phyloP scores from a whole-genome alignment of 37 sponge, comb jelly and placozoan genomes.

The Halichondria panicea region DNA sequence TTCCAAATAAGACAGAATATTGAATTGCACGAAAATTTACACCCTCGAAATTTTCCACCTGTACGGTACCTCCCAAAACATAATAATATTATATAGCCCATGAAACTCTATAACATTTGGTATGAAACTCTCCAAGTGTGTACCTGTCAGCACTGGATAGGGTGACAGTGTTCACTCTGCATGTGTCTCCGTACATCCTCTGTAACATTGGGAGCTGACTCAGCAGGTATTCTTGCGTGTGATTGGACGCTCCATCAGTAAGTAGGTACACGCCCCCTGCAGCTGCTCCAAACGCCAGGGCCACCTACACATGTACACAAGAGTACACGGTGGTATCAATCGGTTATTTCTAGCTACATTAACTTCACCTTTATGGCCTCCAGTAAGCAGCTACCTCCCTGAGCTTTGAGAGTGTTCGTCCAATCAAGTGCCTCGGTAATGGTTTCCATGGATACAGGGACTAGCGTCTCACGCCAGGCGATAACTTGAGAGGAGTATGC shows the following conservation, averaged over 20 bases:
- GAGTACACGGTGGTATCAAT: not conserved
- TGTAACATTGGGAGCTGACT: constrained; percentile 20
- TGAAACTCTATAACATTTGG: too few species aligned
- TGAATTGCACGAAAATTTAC: too few species aligned
- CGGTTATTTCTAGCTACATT: not conserved
- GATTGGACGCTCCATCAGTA: constrained; percentile 36
- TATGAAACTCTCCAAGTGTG: too few species aligned
- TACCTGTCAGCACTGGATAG: constrained; percentile 20
- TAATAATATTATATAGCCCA: too few species aligned
- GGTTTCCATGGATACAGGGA: not conserved
- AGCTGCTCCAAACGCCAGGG: constrained; percentile 16
- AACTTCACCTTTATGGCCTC: constrained; percentile 37
- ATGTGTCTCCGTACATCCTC: constrained; percentile 12
- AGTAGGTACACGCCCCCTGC: constrained; percentile 35
- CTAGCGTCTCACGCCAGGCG: constrained; percentile 12
- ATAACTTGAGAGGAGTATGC: constrained; percentile 16
- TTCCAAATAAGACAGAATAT: too few species aligned
- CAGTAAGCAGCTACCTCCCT: constrained; percentile 34
- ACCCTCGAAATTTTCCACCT: too few species aligned
- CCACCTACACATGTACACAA: constrained; percentile 1
- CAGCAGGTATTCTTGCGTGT: constrained; percentile 46
- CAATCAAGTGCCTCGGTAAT: constrained; percentile 4
- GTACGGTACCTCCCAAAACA: too few species aligned
- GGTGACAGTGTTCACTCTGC: constrained; percentile 37
- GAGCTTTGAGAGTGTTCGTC: constrained; percentile 5